phyloP scores from a whole-genome alignment of 2,888 invertebrate genomes.

The Pachliopta kotzebuea region DNA sequence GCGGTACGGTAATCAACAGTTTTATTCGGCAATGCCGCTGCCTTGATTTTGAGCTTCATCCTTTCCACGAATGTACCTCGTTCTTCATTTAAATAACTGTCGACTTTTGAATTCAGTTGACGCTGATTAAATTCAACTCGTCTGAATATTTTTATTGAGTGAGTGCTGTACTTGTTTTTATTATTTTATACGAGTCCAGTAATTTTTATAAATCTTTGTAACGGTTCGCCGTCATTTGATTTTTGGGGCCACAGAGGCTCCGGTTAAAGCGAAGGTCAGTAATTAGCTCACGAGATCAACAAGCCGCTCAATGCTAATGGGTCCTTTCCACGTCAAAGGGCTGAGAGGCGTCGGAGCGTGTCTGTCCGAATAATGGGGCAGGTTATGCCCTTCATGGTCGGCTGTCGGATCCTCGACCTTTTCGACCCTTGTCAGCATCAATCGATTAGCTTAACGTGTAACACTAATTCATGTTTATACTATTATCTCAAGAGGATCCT shows the following conservation, averaged over 20 bases:
- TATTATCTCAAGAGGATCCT: slow-evolving; percentile 50
- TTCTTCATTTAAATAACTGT: slow-evolving; percentile 65
- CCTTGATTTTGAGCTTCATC: slow-evolving; percentile 61
- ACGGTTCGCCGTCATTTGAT: slow-evolving; percentile 37
- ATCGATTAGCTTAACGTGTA: slow-evolving; percentile 72
- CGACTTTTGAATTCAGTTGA: slow-evolving; percentile 50
- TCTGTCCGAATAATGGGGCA: slow-evolving; percentile 75
- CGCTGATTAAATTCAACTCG: slow-evolving; percentile 60
- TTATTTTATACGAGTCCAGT: slow-evolving; percentile 14
- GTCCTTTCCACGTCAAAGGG: slow-evolving; percentile 76
- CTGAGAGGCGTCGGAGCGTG: slow-evolving; percentile 74
- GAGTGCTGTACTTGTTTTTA: slow-evolving; percentile 31
- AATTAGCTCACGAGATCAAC: slow-evolving; percentile 76
- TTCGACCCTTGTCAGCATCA: slow-evolving; percentile 72
- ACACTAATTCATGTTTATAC: slow-evolving; percentile 49
- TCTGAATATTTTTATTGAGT: slow-evolving; percentile 43
- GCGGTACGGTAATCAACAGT: slow-evolving; percentile 72
- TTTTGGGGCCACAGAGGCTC: slow-evolving; percentile 45
- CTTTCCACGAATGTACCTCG: slow-evolving; percentile 49
- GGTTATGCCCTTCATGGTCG: slow-evolving; percentile 57
- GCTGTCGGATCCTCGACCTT: slow-evolving; percentile 54
- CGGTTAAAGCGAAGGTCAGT: slow-evolving; percentile 66
- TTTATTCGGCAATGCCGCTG: slow-evolving; percentile 69
- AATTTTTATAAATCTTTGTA: slow-evolving; percentile 10
- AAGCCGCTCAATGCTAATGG: slow-evolving; percentile 76